phyloP scores from a whole-genome alignment of 2,113 vertebrate genomes.

The Uropsilus gracilis region DNA sequence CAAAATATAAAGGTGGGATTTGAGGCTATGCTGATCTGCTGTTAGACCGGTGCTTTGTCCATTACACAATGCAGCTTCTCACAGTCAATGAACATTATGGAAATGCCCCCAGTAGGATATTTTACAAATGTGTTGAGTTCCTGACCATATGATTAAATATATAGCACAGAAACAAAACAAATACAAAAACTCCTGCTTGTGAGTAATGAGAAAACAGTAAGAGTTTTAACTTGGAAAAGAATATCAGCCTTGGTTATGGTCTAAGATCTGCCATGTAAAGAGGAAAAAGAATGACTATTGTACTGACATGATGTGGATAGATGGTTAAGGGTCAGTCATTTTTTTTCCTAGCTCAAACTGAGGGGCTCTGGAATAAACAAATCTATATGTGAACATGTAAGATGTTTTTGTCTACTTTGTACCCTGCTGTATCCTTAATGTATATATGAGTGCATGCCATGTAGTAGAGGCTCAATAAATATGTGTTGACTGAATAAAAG shows the following conservation, averaged over 20 bases:
- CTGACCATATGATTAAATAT: neutral
- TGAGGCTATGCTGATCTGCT: neutral
- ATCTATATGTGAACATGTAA: neutral
- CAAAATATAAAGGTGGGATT: neutral
- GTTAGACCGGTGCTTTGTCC: neutral
- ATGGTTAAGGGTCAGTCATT: neutral
- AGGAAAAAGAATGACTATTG: neutral
- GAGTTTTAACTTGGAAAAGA: neutral
- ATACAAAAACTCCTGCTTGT: neutral
- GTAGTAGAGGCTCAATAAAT: too few relatives aligned
- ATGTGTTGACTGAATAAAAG: too few relatives aligned
- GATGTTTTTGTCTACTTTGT: neutral
- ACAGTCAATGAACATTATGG: neutral
- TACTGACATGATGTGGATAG: neutral
- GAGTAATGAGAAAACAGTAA: neutral
- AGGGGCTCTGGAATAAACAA: neutral
- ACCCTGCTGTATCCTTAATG: neutral
- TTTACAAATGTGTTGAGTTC: neutral
- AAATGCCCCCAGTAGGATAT: neutral
- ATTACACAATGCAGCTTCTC: neutral
- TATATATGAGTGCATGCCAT: neutral
- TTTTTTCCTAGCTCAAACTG: neutral
- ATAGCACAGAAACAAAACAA: neutral
- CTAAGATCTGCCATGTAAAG: neutral
- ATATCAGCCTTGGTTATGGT: neutral